Evolutionary conservation across 2,113 vertebrate genomes (phyloP), one percentile per base, ranked within the genome.

Genomic region (Lamprologus callipterus): DNA sequence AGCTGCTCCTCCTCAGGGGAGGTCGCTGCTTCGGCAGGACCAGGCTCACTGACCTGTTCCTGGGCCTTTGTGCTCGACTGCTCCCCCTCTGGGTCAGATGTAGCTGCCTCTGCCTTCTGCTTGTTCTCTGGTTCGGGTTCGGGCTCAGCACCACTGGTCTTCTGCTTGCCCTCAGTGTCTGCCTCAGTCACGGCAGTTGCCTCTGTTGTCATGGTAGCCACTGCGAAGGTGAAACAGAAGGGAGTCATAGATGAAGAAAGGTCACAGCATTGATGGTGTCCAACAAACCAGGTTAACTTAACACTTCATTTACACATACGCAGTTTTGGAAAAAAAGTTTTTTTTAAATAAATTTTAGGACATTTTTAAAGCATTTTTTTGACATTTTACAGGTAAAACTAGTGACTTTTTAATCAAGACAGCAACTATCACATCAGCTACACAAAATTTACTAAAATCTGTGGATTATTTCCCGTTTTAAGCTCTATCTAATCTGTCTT

Each of bases 181-280:
- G 94, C 94, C 90, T 96, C 95, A 5, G 92, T 95, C 89, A 95
- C 94, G 16, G 94, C 93, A 85, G 96, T 97, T 90, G 97, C 97
- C 95, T 99, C 98, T 97, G 98, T 99, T 90, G 98, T 98, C 98
- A 99, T 99, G 97, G 96, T 97, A 96, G 91, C 91, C 81, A 91
- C 98, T 98, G 94, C 10, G 55, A 93, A 93, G 87, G 89, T 92
- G 16, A 84, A 93, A 84, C 75, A 90, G 82, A 90, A 81, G 63
- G 57, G 84, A 93, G 92, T 94, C 83, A 93, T 85, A 84, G 84
- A 85, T 84, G 80, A 89, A 82, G 83, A 93, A 91, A 94, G 90
- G 93, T 94, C 93, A 93, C 26, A 8, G 82, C 17, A 81, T 87
- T 90, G 33, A 13, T 37, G 60, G 10, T 21, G 19, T 65, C 33